A percentile compares a stretch with the other conserved stretches of the same genome.
Evolutionary conservation across 1,140 invertebrate genomes (phyloP).

Genomic region (Euschistus heros): DNA sequence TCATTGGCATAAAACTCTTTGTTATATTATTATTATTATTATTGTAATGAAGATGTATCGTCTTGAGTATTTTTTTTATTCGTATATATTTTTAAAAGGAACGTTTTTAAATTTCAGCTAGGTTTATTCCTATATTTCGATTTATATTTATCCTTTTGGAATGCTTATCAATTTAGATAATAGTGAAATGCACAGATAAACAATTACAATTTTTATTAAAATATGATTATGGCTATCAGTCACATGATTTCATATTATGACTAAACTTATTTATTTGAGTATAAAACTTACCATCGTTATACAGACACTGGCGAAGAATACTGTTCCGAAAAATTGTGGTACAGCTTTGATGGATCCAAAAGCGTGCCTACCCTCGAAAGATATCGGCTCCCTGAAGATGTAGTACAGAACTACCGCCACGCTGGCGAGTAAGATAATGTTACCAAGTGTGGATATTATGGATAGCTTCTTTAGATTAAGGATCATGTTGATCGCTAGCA

Average conservation of each 20-base stretch:
- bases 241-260: neutral
- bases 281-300: constrained; percentile 1
- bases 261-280: neutral
- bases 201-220: no score
- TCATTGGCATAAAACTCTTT: no score
- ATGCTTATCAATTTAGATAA: no score
- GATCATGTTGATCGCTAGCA: neutral
- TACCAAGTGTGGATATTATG: neutral
- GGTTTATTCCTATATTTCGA: no score
- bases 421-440: neutral
- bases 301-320: constrained; percentile 13
- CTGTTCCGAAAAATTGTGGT: constrained; percentile 14
- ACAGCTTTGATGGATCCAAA: neutral
- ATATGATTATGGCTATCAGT: no score
- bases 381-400: neutral
- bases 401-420: constrained; percentile 2
- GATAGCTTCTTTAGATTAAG: constrained; percentile 10
- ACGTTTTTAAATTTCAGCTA: no score
- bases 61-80: no score
- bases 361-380: neutral
- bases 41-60: no score
- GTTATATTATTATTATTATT: no score
- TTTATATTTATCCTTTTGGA: no score
- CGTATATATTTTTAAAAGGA: no score
- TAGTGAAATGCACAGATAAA: no score